phyloP scores from a whole-genome alignment of 2,113 vertebrate species.

The Spea bombifrons region DNA sequence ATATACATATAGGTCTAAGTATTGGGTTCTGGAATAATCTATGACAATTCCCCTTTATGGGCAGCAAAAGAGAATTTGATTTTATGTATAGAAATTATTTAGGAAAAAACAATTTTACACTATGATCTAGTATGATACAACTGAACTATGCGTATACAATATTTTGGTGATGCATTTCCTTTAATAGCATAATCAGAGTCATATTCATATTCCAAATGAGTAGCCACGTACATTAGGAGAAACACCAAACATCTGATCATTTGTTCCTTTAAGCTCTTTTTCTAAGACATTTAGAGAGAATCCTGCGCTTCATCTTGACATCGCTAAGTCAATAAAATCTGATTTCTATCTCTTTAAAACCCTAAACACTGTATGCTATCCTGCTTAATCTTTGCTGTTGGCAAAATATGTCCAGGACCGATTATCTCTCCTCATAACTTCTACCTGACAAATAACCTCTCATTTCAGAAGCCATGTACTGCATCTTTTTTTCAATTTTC shows the following conservation, averaged over 20 bases:
- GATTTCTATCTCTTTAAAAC: conserved; percentile 42
- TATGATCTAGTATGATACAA: no score
- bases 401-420: conserved; percentile 24
- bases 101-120: no score
- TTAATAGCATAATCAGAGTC: no score
- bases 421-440: conserved; percentile 41
- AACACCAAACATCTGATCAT: background rate
- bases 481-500: conserved; percentile 29
- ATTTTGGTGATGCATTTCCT: no score
- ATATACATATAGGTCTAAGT: no score
- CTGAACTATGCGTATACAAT: no score
- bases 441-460: conserved; percentile 36
- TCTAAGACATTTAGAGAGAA: background rate
- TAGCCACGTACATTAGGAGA: no score
- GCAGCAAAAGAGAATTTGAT: no score
- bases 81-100: no score
- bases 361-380: conserved; percentile 34
- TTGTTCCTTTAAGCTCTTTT: conserved; percentile 16
- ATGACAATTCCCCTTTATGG: no score
- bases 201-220: no score
- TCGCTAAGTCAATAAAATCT: conserved; percentile 39
- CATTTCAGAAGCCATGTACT: conserved; percentile 9
- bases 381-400: conserved; percentile 40
- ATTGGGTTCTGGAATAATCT: no score
- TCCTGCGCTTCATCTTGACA: conserved; percentile 17